Conservation (phyloP, 2,797 vertebrate genomes). For the Anabas testudineus region DNA sequence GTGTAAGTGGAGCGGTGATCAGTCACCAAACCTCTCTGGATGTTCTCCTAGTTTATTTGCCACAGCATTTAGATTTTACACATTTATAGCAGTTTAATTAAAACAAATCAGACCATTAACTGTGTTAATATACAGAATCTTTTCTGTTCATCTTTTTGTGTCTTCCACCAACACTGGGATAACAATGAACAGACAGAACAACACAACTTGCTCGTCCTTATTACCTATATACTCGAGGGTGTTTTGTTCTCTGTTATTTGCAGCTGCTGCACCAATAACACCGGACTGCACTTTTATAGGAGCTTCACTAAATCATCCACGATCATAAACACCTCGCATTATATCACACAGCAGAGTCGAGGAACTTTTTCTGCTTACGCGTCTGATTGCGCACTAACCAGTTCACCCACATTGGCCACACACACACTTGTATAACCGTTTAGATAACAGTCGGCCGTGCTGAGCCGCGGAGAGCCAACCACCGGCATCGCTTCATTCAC, state of each 20-base stretch:
- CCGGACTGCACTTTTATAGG: slow-evolving; percentile 2
- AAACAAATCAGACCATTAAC: not conserved
- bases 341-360: slow-evolving; percentile 28
- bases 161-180: too few relatives aligned
- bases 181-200: too few relatives aligned
- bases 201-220: not conserved
- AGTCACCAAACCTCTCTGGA: slow-evolving; percentile 45
- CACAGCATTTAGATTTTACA: too few relatives aligned
- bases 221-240: not conserved
- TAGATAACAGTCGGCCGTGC: slow-evolving; percentile 80
- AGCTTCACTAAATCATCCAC: not conserved
- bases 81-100: too few relatives aligned
- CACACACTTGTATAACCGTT: slow-evolving; percentile 87
- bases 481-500: slow-evolving; percentile 72
- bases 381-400: slow-evolving; percentile 27
- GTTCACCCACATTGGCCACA: slow-evolving; percentile 67
- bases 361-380: slow-evolving; percentile 28
- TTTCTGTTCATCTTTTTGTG: too few relatives aligned
- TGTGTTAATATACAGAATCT: too few relatives aligned
- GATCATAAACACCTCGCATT: slow-evolving; percentile 19
- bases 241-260: not conserved
- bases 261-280: not conserved
- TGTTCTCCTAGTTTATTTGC: too few relatives aligned
- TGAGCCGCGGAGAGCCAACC: slow-evolving; percentile 74
- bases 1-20: not conserved